Conservation (phyloP, 2,113 vertebrate species). For the Phocoena sinus region DNA sequence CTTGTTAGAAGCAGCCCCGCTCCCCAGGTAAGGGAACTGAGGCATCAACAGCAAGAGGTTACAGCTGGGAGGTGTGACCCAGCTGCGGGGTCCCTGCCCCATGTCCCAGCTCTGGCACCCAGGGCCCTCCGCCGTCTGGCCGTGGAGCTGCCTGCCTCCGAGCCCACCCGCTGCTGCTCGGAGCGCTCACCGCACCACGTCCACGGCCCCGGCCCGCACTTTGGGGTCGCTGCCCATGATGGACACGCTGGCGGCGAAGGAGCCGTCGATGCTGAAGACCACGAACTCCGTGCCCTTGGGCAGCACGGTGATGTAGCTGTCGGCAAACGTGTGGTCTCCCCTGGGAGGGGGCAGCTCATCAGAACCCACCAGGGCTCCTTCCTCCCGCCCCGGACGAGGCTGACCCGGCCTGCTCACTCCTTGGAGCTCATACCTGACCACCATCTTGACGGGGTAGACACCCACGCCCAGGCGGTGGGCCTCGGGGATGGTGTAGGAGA, state of each 20-base stretch:
- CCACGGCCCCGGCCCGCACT: conserved; percentile 95
- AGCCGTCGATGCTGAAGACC: conserved; percentile 98
- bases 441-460: conserved; percentile 97
- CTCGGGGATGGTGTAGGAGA: conserved; percentile 92
- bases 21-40: neutral
- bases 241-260: conserved; percentile 98
- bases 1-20: neutral
- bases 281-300: conserved; percentile 94
- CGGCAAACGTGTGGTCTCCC: conserved; percentile 95
- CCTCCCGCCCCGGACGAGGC: neutral
- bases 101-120: neutral
- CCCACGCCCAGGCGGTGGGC: conserved; percentile 89
- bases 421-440: conserved; percentile 88
- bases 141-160: neutral
- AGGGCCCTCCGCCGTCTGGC: neutral
- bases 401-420: rapidly evolving
- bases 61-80: too few relatives aligned
- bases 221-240: conserved; percentile 99
- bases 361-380: neutral
- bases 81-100: neutral
- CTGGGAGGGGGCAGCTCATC: conserved; percentile 72
- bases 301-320: conserved; percentile 94
- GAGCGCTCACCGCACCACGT: conserved; percentile 92
- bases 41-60: too few relatives aligned
- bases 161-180: rapidly evolving